Conservation (phyloP, 2,888 invertebrate species). For the Coenonympha glycerion region DNA sequence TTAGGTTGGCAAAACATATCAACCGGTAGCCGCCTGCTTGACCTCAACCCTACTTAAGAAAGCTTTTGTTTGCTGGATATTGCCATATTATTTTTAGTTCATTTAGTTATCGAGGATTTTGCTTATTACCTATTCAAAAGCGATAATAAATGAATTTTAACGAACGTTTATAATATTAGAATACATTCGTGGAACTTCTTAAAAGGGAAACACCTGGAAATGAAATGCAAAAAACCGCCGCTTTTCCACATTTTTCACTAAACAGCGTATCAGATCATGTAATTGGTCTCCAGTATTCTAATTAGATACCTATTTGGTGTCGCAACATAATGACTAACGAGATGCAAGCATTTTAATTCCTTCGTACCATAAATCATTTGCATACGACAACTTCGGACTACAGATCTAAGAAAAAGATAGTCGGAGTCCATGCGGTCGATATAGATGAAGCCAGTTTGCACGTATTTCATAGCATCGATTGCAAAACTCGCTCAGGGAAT, state of each 20-base stretch:
- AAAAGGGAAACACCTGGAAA: background rate
- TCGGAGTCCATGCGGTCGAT: too few relatives aligned
- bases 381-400: constrained; percentile 8
- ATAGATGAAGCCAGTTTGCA: background rate
- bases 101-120: too few relatives aligned
- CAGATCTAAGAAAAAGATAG: background rate
- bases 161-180: too few relatives aligned
- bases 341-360: constrained; percentile 27
- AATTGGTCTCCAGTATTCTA: constrained; percentile 21
- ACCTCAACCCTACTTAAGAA: background rate
- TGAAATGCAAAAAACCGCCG: background rate
- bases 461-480: too few relatives aligned
- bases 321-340: constrained; percentile 22
- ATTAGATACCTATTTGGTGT: constrained; percentile 20
- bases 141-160: too few relatives aligned
- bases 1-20: too few relatives aligned
- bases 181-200: background rate
- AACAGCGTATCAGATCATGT: constrained; percentile 9
- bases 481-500: too few relatives aligned
- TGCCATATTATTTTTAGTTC: too few relatives aligned
- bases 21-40: too few relatives aligned
- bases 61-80: too few relatives aligned
- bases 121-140: too few relatives aligned
- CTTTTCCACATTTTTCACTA: background rate
- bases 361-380: constrained; percentile 19